phyloP scores from a whole-genome alignment of 2,113 vertebrate species.

The Centrocercus urophasianus region DNA sequence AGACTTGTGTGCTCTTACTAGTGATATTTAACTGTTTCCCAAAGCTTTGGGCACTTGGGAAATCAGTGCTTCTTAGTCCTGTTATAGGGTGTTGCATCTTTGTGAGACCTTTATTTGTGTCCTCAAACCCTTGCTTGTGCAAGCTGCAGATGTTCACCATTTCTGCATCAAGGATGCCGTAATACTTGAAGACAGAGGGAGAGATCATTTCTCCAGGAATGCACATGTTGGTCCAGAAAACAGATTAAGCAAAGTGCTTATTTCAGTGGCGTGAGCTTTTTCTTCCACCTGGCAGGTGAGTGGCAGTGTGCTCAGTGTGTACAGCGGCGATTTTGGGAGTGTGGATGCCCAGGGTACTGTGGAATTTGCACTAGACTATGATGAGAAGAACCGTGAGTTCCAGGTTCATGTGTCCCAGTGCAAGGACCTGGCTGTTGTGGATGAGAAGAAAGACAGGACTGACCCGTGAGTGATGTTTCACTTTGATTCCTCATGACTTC shows the following conservation, averaged over 20 bases:
- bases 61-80: not conserved
- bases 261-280: not conserved
- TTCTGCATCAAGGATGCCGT: not conserved
- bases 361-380: constrained; percentile 79
- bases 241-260: not conserved
- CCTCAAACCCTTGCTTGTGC: not conserved
- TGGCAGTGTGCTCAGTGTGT: constrained; percentile 78
- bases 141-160: not conserved
- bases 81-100: not conserved
- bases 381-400: constrained; percentile 77
- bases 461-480: constrained; percentile 72
- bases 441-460: constrained; percentile 78
- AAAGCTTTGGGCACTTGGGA: not conserved
- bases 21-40: not conserved
- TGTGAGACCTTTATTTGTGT: not conserved
- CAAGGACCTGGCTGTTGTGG: constrained; percentile 76
- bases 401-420: constrained; percentile 77
- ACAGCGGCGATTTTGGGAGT: constrained; percentile 77
- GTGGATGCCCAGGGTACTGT: constrained; percentile 76
- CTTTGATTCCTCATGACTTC: not conserved
- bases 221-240: not conserved
- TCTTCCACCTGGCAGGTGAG: constrained; percentile 69
- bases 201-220: not conserved
- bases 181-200: rapidly evolving
- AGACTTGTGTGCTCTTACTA: not conserved